Percentiles rank a stretch among this genome's conserved stretches.
Conservation (phyloP, 2,113 vertebrate species). For the Macrotus californicus region DNA sequence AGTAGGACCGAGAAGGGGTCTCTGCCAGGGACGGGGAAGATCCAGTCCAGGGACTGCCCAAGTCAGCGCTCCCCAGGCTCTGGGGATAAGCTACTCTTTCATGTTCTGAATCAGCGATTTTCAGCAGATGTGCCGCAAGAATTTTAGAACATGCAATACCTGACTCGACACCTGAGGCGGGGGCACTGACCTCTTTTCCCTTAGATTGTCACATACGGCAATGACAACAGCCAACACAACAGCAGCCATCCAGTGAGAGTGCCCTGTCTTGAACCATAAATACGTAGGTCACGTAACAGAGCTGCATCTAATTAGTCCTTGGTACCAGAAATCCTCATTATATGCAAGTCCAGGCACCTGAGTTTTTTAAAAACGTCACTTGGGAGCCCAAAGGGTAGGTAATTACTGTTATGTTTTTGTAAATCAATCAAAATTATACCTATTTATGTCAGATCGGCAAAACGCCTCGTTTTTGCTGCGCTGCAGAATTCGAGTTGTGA, state of each 20-base stretch:
- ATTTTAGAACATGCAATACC: not conserved
- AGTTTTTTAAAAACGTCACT: not conserved
- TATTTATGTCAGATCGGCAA: not conserved
- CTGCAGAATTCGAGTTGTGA: not conserved
- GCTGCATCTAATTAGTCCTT: not conserved
- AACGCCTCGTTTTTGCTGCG: not conserved
- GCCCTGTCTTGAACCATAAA: not conserved
- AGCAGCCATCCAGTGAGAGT: not conserved
- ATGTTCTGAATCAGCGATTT: not conserved
- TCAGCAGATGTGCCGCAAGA: not conserved
- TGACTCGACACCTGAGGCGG: not conserved
- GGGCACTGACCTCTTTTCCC: no score
- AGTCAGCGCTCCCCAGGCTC: rapidly evolving
- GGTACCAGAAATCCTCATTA: not conserved
- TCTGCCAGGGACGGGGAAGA: not conserved
- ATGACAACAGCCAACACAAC: not conserved
- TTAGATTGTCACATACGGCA: not conserved
- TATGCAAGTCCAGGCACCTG: not conserved
- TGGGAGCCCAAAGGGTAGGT: not conserved
- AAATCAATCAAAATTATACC: not conserved
- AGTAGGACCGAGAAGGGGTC: rapidly evolving
- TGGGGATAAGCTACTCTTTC: rapidly evolving
- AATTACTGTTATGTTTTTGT: not conserved
- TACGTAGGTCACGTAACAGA: not conserved
- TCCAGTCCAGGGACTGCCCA: rapidly evolving